Conservation (phyloP, 2,797 vertebrate species). For the Synanceia verrucosa region DNA sequence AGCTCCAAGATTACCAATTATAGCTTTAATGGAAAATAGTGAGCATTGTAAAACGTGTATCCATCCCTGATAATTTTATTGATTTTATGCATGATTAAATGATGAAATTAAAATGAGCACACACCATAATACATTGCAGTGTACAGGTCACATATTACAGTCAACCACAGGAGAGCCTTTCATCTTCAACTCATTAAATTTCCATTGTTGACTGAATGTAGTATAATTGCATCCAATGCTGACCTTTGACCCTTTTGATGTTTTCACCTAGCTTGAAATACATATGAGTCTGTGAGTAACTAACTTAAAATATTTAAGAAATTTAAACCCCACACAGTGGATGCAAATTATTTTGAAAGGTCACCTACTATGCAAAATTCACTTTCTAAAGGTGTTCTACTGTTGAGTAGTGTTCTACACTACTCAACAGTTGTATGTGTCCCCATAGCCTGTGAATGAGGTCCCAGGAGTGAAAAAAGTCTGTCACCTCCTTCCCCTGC, state of each 20-base stretch:
- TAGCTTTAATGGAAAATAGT: too few species aligned
- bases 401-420: too few species aligned
- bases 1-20: too few species aligned
- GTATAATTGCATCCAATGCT: constrained; percentile 15
- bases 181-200: constrained; percentile 35
- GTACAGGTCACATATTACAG: background rate
- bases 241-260: constrained; percentile 36
- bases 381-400: too few species aligned
- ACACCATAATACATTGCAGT: constrained; percentile 11
- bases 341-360: background rate
- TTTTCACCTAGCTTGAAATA: constrained; percentile 14
- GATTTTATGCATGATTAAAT: background rate
- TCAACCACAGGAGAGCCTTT: background rate
- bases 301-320: too few species aligned
- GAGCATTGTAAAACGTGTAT: background rate
- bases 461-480: too few species aligned
- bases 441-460: too few species aligned
- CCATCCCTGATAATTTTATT: background rate
- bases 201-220: constrained; percentile 23
- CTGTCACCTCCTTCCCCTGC: too few species aligned
- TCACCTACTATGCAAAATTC: too few species aligned
- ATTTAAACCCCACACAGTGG: background rate
- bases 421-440: too few species aligned
- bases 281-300: background rate
- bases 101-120: background rate